Base-by-base conservation (phyloP, 2,888 invertebrate species). In the Eupithecia abbreviata region DNA sequence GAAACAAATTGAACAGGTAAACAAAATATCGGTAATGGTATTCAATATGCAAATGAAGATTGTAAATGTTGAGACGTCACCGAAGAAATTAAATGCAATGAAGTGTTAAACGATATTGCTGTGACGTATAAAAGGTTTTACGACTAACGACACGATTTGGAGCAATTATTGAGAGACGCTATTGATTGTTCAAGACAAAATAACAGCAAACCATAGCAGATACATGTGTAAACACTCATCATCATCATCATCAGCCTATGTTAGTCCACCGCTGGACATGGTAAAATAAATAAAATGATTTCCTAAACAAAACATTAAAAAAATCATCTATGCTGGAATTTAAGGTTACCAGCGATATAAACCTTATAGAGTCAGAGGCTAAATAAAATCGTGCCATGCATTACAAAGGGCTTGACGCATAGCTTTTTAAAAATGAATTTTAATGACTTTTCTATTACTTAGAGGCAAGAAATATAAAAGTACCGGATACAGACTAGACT, bases 21-120 rank as follows among this genome's bases (percentile, higher is more conserved):
- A 77, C 74, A 77, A 67, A 68, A 77, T 71, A 74, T 72, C 51
- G 73, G 47, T 76, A 75, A 68, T 72, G 69, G 49, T 66, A 71
- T 76, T 76, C 75, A 79, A 73, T 79, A 84, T 85, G 83, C 81
- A 84, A 85, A 85, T 84, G 80, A 82, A 81, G 80, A 83, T 82
- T 83, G 82, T 82, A 85, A 84, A 82, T 82, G 78, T 82, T 82
- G 83, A 84, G 83, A 78, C 80, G 84, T 82, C 84, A 77, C 51
- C 65, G 77, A 77, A 80, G 79, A 82, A 83, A 85, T 78, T 81
- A 79, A 81, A 79, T 66, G 85, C 83, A 84, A 85, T 87, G 85
- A 85, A 87, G 81, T 84, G 83, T 82, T 81, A 81, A 85, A 77
- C 82, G 83, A 77, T 84, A 85, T 83, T 81, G 82, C 83, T 79